Conservation (phyloP, 2,113 vertebrate species). For the Ptilonorhynchus violaceus region DNA sequence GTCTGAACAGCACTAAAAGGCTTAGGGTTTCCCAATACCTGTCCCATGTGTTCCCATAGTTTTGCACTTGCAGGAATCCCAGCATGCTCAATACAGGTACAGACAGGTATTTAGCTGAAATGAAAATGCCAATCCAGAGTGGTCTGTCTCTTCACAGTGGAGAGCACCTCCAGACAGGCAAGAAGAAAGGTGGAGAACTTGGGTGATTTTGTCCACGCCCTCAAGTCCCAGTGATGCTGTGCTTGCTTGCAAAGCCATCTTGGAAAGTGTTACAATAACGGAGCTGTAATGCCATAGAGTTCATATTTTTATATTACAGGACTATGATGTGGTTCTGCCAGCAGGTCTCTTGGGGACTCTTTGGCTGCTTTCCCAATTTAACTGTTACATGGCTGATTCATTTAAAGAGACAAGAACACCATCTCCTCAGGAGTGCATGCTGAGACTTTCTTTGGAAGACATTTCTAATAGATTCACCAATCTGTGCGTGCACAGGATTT, state of each 20-base stretch:
- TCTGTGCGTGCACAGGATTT: background rate
- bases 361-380: constrained; percentile 25
- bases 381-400: background rate
- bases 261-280: background rate
- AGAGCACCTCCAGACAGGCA: background rate
- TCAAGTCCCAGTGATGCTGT: background rate
- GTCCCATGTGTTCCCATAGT: rapidly evolving
- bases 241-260: background rate
- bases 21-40: background rate
- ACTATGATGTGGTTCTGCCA: background rate
- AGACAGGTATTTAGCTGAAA: background rate
- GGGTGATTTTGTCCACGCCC: background rate
- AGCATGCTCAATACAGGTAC: background rate
- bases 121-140: rapidly evolving
- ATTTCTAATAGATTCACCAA: background rate
- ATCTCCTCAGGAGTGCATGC: background rate
- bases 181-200: background rate
- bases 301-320: background rate
- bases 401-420: constrained; percentile 16
- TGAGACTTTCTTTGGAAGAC: background rate
- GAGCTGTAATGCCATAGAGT: background rate
- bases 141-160: background rate
- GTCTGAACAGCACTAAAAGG: background rate
- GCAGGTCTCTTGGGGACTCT: background rate
- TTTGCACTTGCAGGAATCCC: background rate